These are phyloP conservation scores for Alosa alosa DNA, from an alignment of 2,113 vertebrate species.

Conservation along the genomic window DNA sequence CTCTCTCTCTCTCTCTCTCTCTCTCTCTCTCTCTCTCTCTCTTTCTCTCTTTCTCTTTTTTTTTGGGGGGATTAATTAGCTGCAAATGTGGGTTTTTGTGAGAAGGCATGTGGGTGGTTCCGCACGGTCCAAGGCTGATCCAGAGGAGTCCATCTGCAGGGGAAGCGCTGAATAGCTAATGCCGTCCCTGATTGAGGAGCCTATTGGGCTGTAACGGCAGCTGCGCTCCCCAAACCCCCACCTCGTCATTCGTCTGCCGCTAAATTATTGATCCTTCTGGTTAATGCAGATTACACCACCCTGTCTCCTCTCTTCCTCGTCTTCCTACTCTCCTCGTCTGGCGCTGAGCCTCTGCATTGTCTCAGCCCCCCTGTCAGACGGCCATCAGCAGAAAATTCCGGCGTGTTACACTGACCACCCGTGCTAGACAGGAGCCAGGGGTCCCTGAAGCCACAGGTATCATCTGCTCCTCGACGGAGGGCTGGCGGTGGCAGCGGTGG, in stretches of 20 bases:
- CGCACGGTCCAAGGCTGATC: neutral
- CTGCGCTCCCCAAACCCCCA: conserved; percentile 12
- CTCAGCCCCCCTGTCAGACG: neutral
- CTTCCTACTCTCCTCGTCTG: neutral
- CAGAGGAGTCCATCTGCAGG: neutral
- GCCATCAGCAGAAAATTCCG: neutral
- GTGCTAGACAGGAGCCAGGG: neutral
- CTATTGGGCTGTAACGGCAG: conserved; percentile 29
- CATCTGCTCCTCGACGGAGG: neutral
- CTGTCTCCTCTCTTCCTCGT: neutral
- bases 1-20: neutral
- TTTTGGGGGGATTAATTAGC: neutral
- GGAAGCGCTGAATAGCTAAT: conserved; percentile 22
- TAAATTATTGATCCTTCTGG: conserved; percentile 41
- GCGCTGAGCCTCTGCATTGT: neutral
- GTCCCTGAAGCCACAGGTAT: neutral
- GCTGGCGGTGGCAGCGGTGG: neutral
- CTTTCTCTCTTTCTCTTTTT: neutral
- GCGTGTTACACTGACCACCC: neutral
- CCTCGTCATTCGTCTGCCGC: conserved; percentile 26
- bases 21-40: conserved; percentile 2
- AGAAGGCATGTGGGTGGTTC: neutral
- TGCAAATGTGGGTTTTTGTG: neutral
- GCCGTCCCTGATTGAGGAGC: conserved; percentile 24
- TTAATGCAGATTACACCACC: conserved; percentile 32